Evolutionary conservation across 2,888 invertebrate species (phyloP), one percentile per base, ranked within the genome.

Genomic region (Andrena fulva): DNA sequence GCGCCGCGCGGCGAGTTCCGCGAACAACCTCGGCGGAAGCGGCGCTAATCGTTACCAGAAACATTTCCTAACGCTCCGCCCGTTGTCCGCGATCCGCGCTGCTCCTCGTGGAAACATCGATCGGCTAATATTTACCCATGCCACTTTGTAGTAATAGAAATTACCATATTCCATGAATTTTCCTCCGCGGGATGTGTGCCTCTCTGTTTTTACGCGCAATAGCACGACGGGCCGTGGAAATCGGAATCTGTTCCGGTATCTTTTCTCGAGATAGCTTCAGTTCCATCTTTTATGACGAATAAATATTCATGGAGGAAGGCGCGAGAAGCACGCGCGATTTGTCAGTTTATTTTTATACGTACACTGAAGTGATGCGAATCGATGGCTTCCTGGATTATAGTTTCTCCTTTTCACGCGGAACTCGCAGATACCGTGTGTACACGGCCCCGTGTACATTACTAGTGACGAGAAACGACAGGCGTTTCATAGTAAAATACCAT

Each of bases 21-120:
- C 42, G 79, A 80, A 80, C 64, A 54, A 56, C 54, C 60, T 20
- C 77, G 12, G n/a, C 68, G n/a, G 20, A 27, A 16, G 27, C 24
- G 50, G 56, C 20, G 60, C 69, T 64, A 64, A 56, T 50, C 75
- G 29, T 33, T 48, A 48, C 33, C 12, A 42, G 42, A 42, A 31
- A 33, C 10, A 56, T 10, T 24, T 52, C 35, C 16, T 29, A 7
- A 29, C 31, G 8, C 27, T 24, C 7, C 3, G 24, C 7, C n/a
- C 6, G 56, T 27, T 10, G 24, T 1, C 24, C 56, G 24, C 20
- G 20, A 12, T 27, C 10, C 1, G 8, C 56, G 27, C 4, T 56
- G 4, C 4, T 10, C 12, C 12, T 56, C 24, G 56, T 1, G 27
- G 24, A 20, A 42, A 16, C 42, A 5, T 16, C 42, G 42, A 42